phyloP scores from a whole-genome alignment of 2,888 invertebrate species.

The Chaitophorus viminalis region DNA sequence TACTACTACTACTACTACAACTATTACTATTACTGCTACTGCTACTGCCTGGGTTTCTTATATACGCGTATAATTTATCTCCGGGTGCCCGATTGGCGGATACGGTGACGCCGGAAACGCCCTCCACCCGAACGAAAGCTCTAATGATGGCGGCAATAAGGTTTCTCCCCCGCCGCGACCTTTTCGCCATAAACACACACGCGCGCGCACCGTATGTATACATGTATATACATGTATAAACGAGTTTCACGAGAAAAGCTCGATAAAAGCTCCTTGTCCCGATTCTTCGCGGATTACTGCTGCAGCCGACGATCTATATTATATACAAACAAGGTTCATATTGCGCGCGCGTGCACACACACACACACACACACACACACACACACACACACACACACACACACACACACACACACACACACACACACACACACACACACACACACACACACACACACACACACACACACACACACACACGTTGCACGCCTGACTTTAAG shows the following conservation, averaged over 20 bases:
- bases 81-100: constrained; percentile 60
- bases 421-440: too few species aligned
- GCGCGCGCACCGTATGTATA: neutral
- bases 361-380: too few species aligned
- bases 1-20: neutral
- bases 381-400: too few species aligned
- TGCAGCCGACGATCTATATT: constrained; percentile 20
- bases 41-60: too few species aligned
- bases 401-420: too few species aligned
- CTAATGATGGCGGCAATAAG: constrained; percentile 62
- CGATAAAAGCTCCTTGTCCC: constrained; percentile 61
- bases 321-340: neutral
- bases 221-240: neutral
- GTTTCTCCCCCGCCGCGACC: constrained; percentile 7
- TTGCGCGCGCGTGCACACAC: neutral
- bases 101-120: constrained; percentile 60
- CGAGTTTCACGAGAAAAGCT: constrained; percentile 50
- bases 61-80: constrained; percentile 39
- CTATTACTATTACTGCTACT: neutral
- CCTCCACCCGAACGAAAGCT: constrained; percentile 59
- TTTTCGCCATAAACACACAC: constrained; percentile 1
- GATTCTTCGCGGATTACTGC: constrained; percentile 51
- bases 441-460: too few species aligned
- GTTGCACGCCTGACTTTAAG: neutral
- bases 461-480: too few species aligned